These are phyloP conservation scores for Bos javanicus DNA, from an alignment of 2,113 vertebrate species.

Conservation along the genomic window DNA sequence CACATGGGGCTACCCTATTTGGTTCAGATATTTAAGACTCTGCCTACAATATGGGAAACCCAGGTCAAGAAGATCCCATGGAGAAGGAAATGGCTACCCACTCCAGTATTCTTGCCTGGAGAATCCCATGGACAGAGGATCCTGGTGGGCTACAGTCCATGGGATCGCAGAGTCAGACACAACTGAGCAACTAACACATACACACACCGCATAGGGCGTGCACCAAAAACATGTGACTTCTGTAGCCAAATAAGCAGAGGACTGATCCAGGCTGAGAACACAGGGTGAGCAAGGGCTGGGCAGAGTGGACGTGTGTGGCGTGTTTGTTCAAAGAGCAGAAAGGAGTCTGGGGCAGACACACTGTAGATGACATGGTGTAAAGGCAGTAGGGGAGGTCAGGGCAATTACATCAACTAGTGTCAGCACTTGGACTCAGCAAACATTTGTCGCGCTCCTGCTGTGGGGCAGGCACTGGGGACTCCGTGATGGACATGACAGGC, in stretches of 20 bases:
- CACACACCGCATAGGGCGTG: rapidly evolving
- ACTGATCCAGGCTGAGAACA: not conserved
- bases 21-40: not conserved
- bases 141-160: not conserved
- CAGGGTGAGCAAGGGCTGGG: not conserved
- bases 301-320: rapidly evolving
- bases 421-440: not conserved
- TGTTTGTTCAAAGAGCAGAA: not conserved
- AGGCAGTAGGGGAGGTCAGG: not conserved
- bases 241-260: not conserved
- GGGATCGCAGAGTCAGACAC: not conserved
- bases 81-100: not conserved
- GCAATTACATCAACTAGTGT: not conserved
- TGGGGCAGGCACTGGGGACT: not conserved
- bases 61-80: not conserved
- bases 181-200: not conserved
- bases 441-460: not conserved
- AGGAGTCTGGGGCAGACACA: not conserved
- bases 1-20: not conserved
- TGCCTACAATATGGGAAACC: not conserved
- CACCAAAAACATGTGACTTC: not conserved
- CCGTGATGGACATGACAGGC: not conserved
- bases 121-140: not conserved
- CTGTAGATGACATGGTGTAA: not conserved
- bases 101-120: not conserved